phyloP scores from a whole-genome alignment of 2,797 vertebrate genomes.

The Esox lucius region DNA sequence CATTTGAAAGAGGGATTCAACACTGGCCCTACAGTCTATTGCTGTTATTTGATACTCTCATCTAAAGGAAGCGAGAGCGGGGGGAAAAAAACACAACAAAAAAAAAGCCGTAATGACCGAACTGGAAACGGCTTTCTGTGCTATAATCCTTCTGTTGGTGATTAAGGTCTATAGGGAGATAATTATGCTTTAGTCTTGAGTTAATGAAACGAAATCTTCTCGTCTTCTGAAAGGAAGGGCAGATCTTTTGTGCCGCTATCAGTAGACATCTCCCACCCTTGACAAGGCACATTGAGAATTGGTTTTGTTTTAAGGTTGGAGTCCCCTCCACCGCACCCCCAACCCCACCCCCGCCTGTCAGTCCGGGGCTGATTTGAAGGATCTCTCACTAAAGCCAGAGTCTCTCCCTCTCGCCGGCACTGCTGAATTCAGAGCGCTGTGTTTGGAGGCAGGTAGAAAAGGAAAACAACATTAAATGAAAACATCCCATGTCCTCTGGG shows the following conservation, averaged over 20 bases:
- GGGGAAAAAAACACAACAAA: constrained; percentile 42
- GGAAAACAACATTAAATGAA: constrained; percentile 49
- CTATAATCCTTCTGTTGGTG: constrained; percentile 73
- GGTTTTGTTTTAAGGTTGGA: constrained; percentile 71
- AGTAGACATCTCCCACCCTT: constrained; percentile 72
- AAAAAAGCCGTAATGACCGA: constrained; percentile 64
- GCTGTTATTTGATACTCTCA: constrained; percentile 66
- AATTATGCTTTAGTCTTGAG: constrained; percentile 79
- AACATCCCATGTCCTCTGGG: constrained; percentile 51
- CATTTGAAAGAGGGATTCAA: constrained; percentile 49
- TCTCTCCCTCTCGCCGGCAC: constrained; percentile 30
- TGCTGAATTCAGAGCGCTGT: constrained; percentile 1
- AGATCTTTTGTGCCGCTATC: constrained; percentile 75
- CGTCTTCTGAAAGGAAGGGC: constrained; percentile 70
- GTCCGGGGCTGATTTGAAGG: constrained; percentile 61
- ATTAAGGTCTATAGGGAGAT: constrained; percentile 79
- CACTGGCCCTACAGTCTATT: constrained; percentile 46
- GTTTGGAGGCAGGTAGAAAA: constrained; percentile 18
- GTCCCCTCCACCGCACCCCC: constrained; percentile 22
- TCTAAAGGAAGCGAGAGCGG: constrained; percentile 47
- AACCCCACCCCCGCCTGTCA: constrained; percentile 54
- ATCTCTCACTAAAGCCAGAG: constrained; percentile 61
- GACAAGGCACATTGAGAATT: constrained; percentile 69
- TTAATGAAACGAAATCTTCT: constrained; percentile 81
- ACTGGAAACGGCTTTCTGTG: constrained; percentile 73